phyloP scores from a whole-genome alignment of 2,888 invertebrate species.

The Cataglyphis livida region DNA sequence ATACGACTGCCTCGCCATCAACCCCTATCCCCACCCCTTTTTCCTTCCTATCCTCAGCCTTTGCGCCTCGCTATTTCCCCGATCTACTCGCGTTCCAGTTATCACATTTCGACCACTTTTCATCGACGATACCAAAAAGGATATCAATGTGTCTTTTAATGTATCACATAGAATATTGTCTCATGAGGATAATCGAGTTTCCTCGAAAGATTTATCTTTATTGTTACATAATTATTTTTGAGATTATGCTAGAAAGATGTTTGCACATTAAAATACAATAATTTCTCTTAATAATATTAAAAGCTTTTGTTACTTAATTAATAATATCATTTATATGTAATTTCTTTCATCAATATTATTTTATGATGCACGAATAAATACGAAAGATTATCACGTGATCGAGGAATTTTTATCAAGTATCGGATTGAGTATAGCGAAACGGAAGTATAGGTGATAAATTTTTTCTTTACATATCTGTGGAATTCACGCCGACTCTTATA shows the following conservation, averaged over 20 bases:
- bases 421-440: not conserved
- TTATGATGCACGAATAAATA: not conserved
- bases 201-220: not conserved
- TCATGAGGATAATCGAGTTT: not conserved
- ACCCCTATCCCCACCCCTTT: slow-evolving; percentile 65
- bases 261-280: not conserved
- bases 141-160: slow-evolving; percentile 60
- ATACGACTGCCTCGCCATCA: slow-evolving; percentile 80
- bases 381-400: not conserved
- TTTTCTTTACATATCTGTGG: not conserved
- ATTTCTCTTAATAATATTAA: not conserved
- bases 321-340: not conserved
- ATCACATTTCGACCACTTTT: slow-evolving; percentile 14
- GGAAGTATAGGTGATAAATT: not conserved
- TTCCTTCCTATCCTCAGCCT: slow-evolving; percentile 60
- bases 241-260: not conserved
- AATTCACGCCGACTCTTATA: not conserved
- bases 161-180: not conserved
- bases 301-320: not conserved
- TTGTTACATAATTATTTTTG: slow-evolving; percentile 4
- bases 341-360: not conserved
- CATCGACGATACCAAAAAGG: slow-evolving; percentile 17
- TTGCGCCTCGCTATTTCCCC: slow-evolving; percentile 47
- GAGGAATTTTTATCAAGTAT: not conserved
- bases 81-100: slow-evolving; percentile 30